Evolutionary conservation across 1,140 invertebrate genomes (phyloP).

Genomic region (Drosophila kikkawai): DNA sequence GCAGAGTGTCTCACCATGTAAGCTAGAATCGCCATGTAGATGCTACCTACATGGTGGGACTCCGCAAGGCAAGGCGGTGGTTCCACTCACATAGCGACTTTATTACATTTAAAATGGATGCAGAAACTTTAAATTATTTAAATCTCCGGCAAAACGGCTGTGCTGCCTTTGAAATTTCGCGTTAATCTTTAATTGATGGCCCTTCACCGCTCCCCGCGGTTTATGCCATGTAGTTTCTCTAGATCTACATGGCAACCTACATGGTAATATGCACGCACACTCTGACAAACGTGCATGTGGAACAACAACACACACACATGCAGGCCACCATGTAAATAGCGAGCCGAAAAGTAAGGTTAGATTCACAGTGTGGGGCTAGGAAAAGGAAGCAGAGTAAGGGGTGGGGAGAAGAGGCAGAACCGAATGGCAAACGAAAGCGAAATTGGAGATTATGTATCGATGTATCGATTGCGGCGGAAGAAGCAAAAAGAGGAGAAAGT

Average conservation of each 20-base stretch:
- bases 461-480: background rate
- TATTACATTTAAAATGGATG: background rate
- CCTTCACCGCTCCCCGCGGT: conserved; percentile 29
- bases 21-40: conserved; percentile 71
- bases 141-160: rapidly evolving
- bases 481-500: background rate
- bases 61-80: conserved; percentile 24
- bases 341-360: conserved; percentile 65
- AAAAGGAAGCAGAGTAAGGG: conserved; percentile 27
- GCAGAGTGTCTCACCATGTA: conserved; percentile 55
- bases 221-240: conserved; percentile 54
- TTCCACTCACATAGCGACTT: background rate
- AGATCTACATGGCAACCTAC: conserved; percentile 63
- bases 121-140: background rate
- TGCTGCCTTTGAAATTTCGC: background rate
- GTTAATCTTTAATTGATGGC: conserved; percentile 37
- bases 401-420: conserved; percentile 2
- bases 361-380: conserved; percentile 42
- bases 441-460: conserved; percentile 17
- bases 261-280: conserved; percentile 40
- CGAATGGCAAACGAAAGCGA: conserved; percentile 59
- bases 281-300: conserved; percentile 20
- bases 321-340: conserved; percentile 60
- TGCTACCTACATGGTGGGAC: conserved; percentile 61
- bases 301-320: conserved; percentile 47